Evolutionary conservation across 2,888 invertebrate species (phyloP), one percentile per base, ranked within the genome.

Genomic region (Limnephilus auricula): DNA sequence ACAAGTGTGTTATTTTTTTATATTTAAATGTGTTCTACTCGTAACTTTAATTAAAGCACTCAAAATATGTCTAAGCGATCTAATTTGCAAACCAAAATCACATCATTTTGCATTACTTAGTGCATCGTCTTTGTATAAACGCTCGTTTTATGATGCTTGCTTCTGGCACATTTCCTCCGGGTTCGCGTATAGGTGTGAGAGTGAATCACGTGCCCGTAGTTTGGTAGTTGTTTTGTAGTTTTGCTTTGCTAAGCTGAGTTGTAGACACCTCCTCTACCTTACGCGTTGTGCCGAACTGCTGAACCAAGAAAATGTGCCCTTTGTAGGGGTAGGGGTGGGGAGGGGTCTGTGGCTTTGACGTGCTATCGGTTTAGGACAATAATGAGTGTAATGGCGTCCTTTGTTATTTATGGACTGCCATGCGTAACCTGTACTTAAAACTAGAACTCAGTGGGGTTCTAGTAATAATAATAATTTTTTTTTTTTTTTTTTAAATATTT

Each of bases 251-350:
- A 37, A 82, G 18, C 82, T 34, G 82, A 37, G 65, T 65, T 65
- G 34, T 82, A 34, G 82, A 34, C 82, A 82, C 34, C 82, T 65
- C 65, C 6, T 82, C 34, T 34, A 37, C n/a, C 34, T 82, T 34
- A 25, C 25, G 82, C 82, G 25, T 82, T 82, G 25, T 18, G 82
- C 34, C 82, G 32, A 25, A 32, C 30, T 80, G 32, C 25, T 32
- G 80, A 80, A 82, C 34, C 34, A 25, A 82, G 82, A 82, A 82
- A 82, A 82, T 82, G 82, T 10, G 18, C 82, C 15, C 82, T 82
- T 31, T 82, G 82, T 82, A 34, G 25, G 25, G 80, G 79, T 30
- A 45, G 40, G 10, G 40, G 10, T 50, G 2, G 65, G 25, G 6
- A 9, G n/a, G 25, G 25, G 25, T 6, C 9, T 32, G 34, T 82